Conservation (phyloP, 2,888 invertebrate species). For the Podotricha telesiphe region DNA sequence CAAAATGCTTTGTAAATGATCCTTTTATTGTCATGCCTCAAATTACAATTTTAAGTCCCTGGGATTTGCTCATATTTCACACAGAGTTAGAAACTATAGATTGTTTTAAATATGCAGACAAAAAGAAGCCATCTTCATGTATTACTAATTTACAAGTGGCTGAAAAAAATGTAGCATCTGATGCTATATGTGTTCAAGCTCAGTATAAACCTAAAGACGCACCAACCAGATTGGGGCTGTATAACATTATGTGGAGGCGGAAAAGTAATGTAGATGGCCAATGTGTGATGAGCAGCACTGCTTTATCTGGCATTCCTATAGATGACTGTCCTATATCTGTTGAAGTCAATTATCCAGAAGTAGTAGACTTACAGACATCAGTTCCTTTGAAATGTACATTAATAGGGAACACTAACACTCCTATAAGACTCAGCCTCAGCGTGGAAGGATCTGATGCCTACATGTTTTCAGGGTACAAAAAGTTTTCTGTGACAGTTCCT, state of each 20-base stretch:
- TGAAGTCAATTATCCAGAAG: conserved; percentile 87
- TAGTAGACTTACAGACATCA: conserved; percentile 89
- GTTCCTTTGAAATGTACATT: conserved; percentile 88
- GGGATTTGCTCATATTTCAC: conserved; percentile 86
- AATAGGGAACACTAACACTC: conserved; percentile 87
- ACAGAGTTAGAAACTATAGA: conserved; percentile 86
- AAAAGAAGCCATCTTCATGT: conserved; percentile 62
- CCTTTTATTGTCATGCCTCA: conserved; percentile 88
- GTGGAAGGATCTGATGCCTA: conserved; percentile 95
- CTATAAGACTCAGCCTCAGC: conserved; percentile 88
- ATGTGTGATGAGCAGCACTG: conserved; percentile 81
- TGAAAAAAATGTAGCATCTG: conserved; percentile 71
- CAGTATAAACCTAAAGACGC: conserved; percentile 72
- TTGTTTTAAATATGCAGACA: conserved; percentile 66
- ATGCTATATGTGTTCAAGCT: conserved; percentile 73
- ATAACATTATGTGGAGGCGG: conserved; percentile 76
- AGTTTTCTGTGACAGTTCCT: conserved; percentile 85
- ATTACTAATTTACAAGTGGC: conserved; percentile 69
- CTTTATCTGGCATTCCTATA: conserved; percentile 81
- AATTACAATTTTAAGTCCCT: conserved; percentile 87
- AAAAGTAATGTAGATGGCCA: conserved; percentile 59
- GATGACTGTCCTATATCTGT: conserved; percentile 85
- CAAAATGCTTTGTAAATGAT: conserved; percentile 87
- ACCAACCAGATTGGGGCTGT: conserved; percentile 72
- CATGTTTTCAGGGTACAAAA: conserved; percentile 97